Percentiles rank a stretch among this genome's conserved stretches.
Conservation (phyloP, 1,140 invertebrate species). For the Zaprionus lachaisei region DNA sequence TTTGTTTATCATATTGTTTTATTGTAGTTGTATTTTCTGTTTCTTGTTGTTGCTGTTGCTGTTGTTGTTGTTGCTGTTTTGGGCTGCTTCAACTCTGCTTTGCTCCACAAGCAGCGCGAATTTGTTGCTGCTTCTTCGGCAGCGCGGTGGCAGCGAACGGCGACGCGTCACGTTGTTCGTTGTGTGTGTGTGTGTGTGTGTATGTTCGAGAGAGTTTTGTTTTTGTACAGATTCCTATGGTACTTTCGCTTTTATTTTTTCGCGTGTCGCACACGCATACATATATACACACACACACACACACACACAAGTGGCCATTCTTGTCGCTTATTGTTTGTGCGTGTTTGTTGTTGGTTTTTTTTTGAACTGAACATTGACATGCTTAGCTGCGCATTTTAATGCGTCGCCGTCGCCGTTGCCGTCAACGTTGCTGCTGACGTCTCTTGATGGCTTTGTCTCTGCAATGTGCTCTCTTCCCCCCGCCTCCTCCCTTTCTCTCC, state of each 20-base stretch:
- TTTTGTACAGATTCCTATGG: slow-evolving; percentile 65
- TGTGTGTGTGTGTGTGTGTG: slow-evolving; percentile 31
- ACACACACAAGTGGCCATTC: background rate
- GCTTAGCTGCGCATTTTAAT: slow-evolving; percentile 77
- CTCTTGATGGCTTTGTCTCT: slow-evolving; percentile 38
- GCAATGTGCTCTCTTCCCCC: background rate
- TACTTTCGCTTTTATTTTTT: slow-evolving; percentile 77
- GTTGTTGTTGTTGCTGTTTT: background rate
- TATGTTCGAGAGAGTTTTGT: slow-evolving; percentile 34
- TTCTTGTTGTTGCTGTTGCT: background rate
- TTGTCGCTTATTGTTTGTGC: slow-evolving; percentile 8
- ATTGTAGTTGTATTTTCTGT: background rate
- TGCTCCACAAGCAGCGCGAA: slow-evolving; percentile 35
- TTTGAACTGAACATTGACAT: slow-evolving; percentile 69
- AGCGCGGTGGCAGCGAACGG: too few relatives aligned
- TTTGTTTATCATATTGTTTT: slow-evolving; percentile 24
- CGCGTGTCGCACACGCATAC: background rate
- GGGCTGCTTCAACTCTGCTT: too few relatives aligned
- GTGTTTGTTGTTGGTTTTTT: background rate
- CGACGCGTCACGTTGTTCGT: slow-evolving; percentile 41
- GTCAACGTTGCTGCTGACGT: slow-evolving; percentile 8
- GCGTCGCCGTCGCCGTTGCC: slow-evolving; percentile 38
- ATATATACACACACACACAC: background rate
- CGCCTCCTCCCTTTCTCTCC: background rate
- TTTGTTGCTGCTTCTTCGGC: slow-evolving; percentile 44